Percentiles rank a stretch among this genome's conserved stretches.
Conservation (phyloP, 2,888 invertebrate genomes). For the Cataglyphis altisquamis region DNA sequence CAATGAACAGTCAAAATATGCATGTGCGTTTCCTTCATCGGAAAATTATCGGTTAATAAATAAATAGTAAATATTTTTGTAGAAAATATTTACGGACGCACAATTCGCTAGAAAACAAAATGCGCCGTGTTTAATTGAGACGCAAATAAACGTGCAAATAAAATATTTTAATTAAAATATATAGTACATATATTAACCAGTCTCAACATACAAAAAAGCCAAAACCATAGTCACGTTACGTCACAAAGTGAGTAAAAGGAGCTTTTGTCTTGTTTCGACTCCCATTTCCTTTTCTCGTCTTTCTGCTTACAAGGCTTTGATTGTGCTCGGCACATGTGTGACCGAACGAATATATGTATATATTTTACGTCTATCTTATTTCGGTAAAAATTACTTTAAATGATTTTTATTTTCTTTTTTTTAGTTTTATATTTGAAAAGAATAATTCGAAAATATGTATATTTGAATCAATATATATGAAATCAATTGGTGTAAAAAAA, state of each 20-base stretch:
- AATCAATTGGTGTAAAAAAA: too few relatives aligned
- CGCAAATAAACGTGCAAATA: not conserved
- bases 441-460: not conserved
- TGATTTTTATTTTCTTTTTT: not conserved
- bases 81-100: not conserved
- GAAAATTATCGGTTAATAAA: not conserved
- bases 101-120: not conserved
- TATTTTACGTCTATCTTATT: not conserved
- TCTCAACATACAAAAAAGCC: too few relatives aligned
- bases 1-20: slow-evolving; percentile 25
- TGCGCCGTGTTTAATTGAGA: not conserved
- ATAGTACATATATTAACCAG: not conserved
- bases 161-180: slow-evolving; percentile 31
- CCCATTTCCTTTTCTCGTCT: slow-evolving; percentile 12
- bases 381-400: slow-evolving; percentile 14
- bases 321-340: slow-evolving; percentile 22
- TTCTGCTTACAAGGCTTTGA: slow-evolving; percentile 28
- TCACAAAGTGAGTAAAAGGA: slow-evolving; percentile 35
- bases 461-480: too few relatives aligned
- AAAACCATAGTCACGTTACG: not conserved
- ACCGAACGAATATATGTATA: not conserved
- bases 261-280: slow-evolving; percentile 33
- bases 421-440: not conserved
- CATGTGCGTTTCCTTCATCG: not conserved
- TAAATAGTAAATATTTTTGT: not conserved